Evolutionary conservation across 2,888 invertebrate genomes (phyloP).

Genomic region (Papilio gigon): DNA sequence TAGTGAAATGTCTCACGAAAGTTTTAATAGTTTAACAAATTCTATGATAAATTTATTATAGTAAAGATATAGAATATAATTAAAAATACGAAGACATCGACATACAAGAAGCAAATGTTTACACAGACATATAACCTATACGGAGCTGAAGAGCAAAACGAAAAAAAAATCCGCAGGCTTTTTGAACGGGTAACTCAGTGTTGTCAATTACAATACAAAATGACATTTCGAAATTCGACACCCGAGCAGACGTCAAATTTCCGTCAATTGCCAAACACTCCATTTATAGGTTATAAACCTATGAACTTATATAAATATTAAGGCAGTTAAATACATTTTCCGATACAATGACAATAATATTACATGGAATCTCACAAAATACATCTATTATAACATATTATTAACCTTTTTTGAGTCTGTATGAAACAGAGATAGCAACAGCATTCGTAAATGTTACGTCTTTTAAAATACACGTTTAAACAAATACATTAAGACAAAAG

Average conservation of each 20-base stretch:
- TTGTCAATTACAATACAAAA: no score
- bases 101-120: slow-evolving; percentile 14
- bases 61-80: slow-evolving; percentile 26
- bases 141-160: no score
- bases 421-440: background rate
- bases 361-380: background rate
- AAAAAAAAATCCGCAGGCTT: no score
- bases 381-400: background rate
- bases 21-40: no score
- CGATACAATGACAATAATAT: slow-evolving; percentile 30
- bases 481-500: slow-evolving; percentile 15
- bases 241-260: no score
- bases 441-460: background rate
- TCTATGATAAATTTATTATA: slow-evolving; percentile 14
- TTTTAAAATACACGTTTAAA: background rate
- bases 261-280: no score
- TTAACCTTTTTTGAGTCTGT: background rate
- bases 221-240: no score
- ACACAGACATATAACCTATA: background rate
- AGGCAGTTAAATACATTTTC: no score
- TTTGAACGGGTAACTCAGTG: no score
- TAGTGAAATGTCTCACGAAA: no score
- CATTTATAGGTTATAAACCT: no score
- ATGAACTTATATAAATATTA: no score
- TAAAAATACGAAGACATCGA: slow-evolving; percentile 35